Percentiles rank a stretch among this genome's conserved stretches.
Evolutionary conservation across 2,113 vertebrate genomes (phyloP).

Genomic region (Macquaria australasica): DNA sequence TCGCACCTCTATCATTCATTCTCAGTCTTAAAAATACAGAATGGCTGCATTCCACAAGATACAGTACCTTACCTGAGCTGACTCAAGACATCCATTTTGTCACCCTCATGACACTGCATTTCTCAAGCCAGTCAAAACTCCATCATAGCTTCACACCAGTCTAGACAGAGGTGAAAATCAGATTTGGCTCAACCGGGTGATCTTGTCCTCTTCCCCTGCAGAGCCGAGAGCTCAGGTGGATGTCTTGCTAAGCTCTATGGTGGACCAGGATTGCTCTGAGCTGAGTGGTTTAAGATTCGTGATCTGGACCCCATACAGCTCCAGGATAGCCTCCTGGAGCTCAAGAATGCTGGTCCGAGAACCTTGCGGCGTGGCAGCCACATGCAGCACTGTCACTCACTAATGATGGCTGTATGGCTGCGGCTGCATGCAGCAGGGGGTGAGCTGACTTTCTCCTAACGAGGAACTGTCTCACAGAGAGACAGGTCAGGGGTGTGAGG

Average conservation of each 20-base stretch:
- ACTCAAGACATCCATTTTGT: constrained; percentile 40
- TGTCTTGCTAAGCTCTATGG: constrained; percentile 40
- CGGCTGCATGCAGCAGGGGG: constrained; percentile 69
- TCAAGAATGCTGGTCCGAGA: constrained; percentile 56
- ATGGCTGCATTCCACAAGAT: not conserved
- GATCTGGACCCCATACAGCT: constrained; percentile 41
- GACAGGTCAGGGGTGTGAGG: constrained; percentile 72
- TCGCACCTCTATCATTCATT: not conserved
- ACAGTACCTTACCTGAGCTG: not conserved
- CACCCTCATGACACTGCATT: constrained; percentile 29
- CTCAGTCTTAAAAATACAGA: constrained; percentile 29
- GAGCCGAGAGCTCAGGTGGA: constrained; percentile 43
- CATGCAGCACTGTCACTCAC: constrained; percentile 57
- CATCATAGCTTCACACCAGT: constrained; percentile 54
- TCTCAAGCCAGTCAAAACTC: constrained; percentile 55
- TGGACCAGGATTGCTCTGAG: constrained; percentile 26
- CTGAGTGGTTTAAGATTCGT: constrained; percentile 42
- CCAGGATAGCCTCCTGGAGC: constrained; percentile 46
- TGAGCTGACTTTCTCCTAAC: constrained; percentile 74
- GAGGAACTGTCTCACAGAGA: constrained; percentile 76
- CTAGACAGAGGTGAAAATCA: constrained; percentile 56
- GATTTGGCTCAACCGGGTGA: constrained; percentile 35
- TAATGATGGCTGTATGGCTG: constrained; percentile 76
- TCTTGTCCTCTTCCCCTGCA: constrained; percentile 7
- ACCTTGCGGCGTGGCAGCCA: constrained; percentile 18